These are phyloP conservation scores for Pachyuromys duprasi DNA, from an alignment of 2,797 vertebrate genomes.

Conservation along the genomic window DNA sequence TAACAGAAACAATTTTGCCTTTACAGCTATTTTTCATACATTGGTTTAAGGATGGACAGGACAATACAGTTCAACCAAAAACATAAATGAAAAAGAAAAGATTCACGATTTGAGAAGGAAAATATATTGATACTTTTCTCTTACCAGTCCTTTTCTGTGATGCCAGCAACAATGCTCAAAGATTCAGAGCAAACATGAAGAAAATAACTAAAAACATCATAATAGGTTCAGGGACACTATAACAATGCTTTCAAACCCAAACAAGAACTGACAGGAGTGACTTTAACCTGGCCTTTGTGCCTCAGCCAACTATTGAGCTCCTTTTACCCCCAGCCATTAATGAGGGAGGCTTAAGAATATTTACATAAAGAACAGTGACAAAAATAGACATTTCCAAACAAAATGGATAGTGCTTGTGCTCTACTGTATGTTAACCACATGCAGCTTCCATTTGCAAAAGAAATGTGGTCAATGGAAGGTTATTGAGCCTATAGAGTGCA, in stretches of 20 bases:
- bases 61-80: constrained; percentile 44
- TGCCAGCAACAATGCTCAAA: not conserved
- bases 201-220: not conserved
- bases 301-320: not conserved
- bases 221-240: not conserved
- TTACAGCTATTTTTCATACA: constrained; percentile 25
- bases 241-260: not conserved
- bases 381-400: not conserved
- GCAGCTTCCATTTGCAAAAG: constrained; percentile 10
- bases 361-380: constrained; percentile 5
- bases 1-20: not conserved
- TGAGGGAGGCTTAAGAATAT: not conserved
- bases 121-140: constrained; percentile 25
- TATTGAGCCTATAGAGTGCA: not conserved
- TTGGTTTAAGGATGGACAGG: not conserved
- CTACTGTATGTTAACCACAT: not conserved
- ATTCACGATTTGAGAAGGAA: not conserved
- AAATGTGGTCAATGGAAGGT: not conserved
- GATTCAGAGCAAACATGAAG: constrained; percentile 1
- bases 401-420: not conserved
- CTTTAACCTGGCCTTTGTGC: constrained; percentile 31
- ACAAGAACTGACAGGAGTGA: not conserved
- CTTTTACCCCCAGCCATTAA: not conserved
- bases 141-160: not conserved
- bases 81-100: constrained; percentile 19